Base-by-base conservation (phyloP, 1,140 invertebrate genomes). In the Polypedilum pembai region DNA sequence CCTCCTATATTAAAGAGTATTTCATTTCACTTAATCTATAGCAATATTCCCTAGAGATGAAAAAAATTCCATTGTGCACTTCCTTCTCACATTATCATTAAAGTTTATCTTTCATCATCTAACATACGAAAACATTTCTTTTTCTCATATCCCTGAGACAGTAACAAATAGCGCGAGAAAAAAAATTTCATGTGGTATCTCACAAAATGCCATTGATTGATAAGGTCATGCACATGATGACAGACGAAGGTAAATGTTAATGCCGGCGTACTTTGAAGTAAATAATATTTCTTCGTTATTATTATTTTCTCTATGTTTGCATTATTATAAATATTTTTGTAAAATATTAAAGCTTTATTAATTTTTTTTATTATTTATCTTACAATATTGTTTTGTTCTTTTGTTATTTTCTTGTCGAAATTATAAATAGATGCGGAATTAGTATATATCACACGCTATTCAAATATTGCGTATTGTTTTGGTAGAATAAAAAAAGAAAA, bases 161-260 rank as follows among this genome's bases (percentile, higher is more conserved):
- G 12, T 33, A 33, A 56, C 45, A 8, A n/a, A 56, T 12, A 56
- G 41, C 15, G 41, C 15, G 41, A 45, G 41, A 45, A 8, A 8
- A n/a, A 56, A 56, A 56, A 12, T n/a, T 56, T 56, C 45, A n/a
- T 56, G 10, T n/a, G 12, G 12, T 56, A 56, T 56, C 3, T n/a
- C 45, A n/a, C 12, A 45, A 45, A 56, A 56, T 56, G 12, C n/a
- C 15, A 56, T 56, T 56, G 45, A 56, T 56, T 56, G 45, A 56
- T 56, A 56, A 56, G 45, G 45, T 56, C 45, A 56, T 56, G 45
- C 12, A 56, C n/a, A 56, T 56, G 45, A 56, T 56, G 45, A 56
- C 45, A 56, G 45, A 56, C n/a, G 45, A 56, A 56, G 45, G 45
- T 15, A 56, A 56, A 56, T 56, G 45, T 56, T 56, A 56, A 15